Percentiles rank a stretch among this genome's conserved stretches.
Evolutionary conservation across 1,140 invertebrate genomes (phyloP).

Genomic region (Drosophila pandora): DNA sequence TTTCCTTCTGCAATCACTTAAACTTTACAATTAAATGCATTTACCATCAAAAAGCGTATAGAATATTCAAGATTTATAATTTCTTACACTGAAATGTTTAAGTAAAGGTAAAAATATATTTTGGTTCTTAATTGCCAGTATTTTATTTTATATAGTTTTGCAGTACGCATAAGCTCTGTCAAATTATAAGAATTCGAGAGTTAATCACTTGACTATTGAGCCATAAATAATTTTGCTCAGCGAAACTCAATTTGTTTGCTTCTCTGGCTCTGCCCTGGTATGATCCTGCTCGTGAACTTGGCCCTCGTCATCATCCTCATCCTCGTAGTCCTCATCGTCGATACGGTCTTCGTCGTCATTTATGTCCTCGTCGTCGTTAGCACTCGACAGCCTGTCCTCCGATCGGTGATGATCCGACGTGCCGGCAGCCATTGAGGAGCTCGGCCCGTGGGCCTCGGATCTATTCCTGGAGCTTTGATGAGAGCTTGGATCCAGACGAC

Average conservation of each 20-base stretch:
- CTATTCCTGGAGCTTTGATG: neutral
- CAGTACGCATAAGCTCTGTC: too few relatives aligned
- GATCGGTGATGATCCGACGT: neutral
- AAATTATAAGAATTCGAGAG: too few relatives aligned
- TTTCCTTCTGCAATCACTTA: too few relatives aligned
- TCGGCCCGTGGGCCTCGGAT: neutral
- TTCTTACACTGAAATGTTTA: too few relatives aligned
- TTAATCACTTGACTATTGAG: neutral
- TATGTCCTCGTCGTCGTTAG: neutral
- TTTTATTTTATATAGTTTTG: too few relatives aligned
- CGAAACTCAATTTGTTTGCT: slow-evolving; percentile 10
- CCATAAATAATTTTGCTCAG: neutral
- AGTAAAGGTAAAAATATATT: too few relatives aligned
- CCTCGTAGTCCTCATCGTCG: neutral
- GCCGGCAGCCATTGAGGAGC: neutral
- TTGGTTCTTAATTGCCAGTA: too few relatives aligned
- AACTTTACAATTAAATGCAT: too few relatives aligned
- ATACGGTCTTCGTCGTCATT: too few relatives aligned
- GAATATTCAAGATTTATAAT: too few relatives aligned
- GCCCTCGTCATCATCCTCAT: neutral
- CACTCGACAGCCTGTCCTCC: neutral
- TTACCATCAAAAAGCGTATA: too few relatives aligned
- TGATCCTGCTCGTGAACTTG: neutral
- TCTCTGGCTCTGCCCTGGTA: neutral
- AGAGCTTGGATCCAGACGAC: slow-evolving; percentile 31